Conservation (phyloP, 1,140 invertebrate genomes). For the Tribolium madens region DNA sequence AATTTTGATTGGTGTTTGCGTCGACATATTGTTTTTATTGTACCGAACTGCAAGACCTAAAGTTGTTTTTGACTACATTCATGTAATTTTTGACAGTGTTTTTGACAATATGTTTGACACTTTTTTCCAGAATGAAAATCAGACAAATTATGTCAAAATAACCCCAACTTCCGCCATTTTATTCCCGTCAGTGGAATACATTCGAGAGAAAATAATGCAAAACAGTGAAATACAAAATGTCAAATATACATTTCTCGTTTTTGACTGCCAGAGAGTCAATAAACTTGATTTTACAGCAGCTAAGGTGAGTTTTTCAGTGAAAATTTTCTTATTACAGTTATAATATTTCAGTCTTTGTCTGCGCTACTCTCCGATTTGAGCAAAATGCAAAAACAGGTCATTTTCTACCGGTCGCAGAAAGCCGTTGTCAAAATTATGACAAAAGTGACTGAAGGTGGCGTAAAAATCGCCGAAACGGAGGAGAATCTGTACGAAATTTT, state of each 20-base stretch:
- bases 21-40: conserved; percentile 83
- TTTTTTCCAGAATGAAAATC: conserved; percentile 50
- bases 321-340: too few species aligned
- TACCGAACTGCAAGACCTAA: conserved; percentile 83
- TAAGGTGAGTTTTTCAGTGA: conserved; percentile 65
- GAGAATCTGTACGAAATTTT: conserved; percentile 3
- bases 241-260: conserved; percentile 64
- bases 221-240: conserved; percentile 59
- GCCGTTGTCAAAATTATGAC: conserved; percentile 40
- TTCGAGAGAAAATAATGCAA: conserved; percentile 70
- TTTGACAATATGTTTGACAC: neutral
- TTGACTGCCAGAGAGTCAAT: conserved; percentile 70
- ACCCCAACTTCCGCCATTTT: conserved; percentile 72
- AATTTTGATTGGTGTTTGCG: conserved; percentile 82
- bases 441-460: conserved; percentile 4
- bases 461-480: conserved; percentile 6
- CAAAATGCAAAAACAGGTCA: conserved; percentile 51
- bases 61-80: conserved; percentile 68
- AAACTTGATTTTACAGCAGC: conserved; percentile 71
- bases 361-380: conserved; percentile 54
- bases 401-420: conserved; percentile 42
- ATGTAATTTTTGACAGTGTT: conserved; percentile 44
- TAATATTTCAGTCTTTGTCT: conserved; percentile 55
- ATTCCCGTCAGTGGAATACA: conserved; percentile 74
- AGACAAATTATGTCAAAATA: conserved; percentile 67